Conservation (phyloP, 2,888 invertebrate genomes). For the Drosophila flavopinicola region DNA sequence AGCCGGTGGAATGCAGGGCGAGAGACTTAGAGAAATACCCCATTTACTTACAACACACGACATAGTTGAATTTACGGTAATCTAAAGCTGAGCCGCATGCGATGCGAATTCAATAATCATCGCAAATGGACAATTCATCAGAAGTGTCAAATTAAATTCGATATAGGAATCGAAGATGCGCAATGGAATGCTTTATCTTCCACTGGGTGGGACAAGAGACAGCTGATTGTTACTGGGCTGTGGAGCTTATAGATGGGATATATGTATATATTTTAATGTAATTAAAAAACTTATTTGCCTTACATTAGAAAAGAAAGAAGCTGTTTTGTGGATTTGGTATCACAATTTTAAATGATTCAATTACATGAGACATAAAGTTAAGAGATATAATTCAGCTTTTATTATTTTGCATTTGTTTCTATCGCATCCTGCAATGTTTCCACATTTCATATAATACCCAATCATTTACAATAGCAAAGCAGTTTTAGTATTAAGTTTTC, state of each 20-base stretch:
- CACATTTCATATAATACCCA: too few relatives aligned
- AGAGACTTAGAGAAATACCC: constrained; percentile 19
- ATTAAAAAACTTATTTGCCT: too few relatives aligned
- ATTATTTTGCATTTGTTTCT: too few relatives aligned
- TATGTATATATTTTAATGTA: too few relatives aligned
- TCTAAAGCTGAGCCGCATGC: constrained; percentile 28
- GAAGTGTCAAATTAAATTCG: constrained; percentile 19
- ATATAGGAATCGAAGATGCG: neutral
- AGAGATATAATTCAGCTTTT: too few relatives aligned
- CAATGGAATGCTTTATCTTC: neutral
- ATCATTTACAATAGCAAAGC: too few relatives aligned
- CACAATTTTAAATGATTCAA: too few relatives aligned
- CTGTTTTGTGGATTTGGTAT: too few relatives aligned
- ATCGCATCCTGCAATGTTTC: too few relatives aligned
- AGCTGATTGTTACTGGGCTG: neutral
- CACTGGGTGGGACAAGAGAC: too few relatives aligned
- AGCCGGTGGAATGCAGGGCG: constrained; percentile 38
- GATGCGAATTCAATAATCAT: constrained; percentile 27
- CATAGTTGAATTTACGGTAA: constrained; percentile 21
- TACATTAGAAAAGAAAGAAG: too few relatives aligned
- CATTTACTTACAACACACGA: constrained; percentile 7
- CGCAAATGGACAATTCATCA: constrained; percentile 32
- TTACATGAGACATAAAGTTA: too few relatives aligned
- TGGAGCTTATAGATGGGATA: neutral
- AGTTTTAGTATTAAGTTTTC: neutral